Base-by-base conservation (phyloP, 2,888 invertebrate species). In the Ectobius pallidus region DNA sequence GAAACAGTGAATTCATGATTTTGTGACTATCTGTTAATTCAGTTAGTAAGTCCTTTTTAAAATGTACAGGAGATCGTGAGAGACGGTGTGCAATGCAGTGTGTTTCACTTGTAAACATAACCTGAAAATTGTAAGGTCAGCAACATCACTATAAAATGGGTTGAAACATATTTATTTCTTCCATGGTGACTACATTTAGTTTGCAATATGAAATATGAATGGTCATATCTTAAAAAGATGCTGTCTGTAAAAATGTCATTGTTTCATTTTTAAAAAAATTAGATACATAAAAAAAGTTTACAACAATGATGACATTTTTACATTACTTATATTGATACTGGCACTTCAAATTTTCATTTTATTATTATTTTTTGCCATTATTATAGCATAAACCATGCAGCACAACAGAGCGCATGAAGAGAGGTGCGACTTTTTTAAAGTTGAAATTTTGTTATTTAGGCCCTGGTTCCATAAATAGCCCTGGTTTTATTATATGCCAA, bases 151-250 rank as follows among this genome's bases (percentile, higher is more conserved):
- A 14, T 11, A 25, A n/a, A 2, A 20, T 65, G 44, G 65, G 65
- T 65, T 65, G 44, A 65, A 65, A 65, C 46, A 65, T 65, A 65
- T 65, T 65, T 65, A 65, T 65, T 65, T 65, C 58, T 65, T 65
- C 65, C 65, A 65, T 46, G 44, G 44, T 46, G 65, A 65, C 65
- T 65, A 46, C 65, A 65, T 34, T 42, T 65, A 65, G 44, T 65
- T 65, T 46, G 65, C 65, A 65, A 65, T 65, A 65, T 65, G 44
- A 65, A 65, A 65, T 65, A 65, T 65, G 27, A 65, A 65, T 65
- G 65, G 44, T 65, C 65, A 65, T 65, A 65, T 65, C 44, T 65
- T 65, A 65, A 65, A 65, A 65, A 65, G 65, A 65, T 65, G 65
- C 44, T 65, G 44, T 27, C 58, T 65, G 65, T 65, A 65, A 65